Evolutionary conservation across 2,888 invertebrate species (phyloP).

Genomic region (Polymixis lichenea): DNA sequence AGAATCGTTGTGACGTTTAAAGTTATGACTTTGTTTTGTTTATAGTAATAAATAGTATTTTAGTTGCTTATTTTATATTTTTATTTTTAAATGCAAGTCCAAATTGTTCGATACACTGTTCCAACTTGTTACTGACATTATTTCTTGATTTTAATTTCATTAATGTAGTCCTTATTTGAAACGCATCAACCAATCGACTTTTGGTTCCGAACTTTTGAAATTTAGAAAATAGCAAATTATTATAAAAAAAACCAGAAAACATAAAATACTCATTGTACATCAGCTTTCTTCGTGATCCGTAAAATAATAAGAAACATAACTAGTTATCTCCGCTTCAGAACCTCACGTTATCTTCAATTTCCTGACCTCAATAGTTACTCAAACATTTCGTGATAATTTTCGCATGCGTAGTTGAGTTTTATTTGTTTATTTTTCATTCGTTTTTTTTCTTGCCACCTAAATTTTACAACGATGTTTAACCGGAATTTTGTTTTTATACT

Average conservation of each 20-base stretch:
- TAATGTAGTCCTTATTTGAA: neutral
- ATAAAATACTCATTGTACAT: slow-evolving; percentile 1
- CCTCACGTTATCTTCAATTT: slow-evolving; percentile 38
- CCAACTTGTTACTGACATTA: neutral
- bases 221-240: neutral
- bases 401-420: slow-evolving; percentile 49
- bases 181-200: neutral
- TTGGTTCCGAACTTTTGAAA: neutral
- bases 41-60: neutral
- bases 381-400: slow-evolving; percentile 49
- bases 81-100: neutral
- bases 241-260: neutral
- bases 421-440: slow-evolving; percentile 26
- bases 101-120: neutral
- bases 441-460: neutral
- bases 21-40: slow-evolving; percentile 21
- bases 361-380: slow-evolving; percentile 58
- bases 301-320: slow-evolving; percentile 24
- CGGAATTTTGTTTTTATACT: neutral
- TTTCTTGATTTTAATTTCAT: neutral
- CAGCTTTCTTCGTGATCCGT: slow-evolving; percentile 36
- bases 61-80: slow-evolving; percentile 3
- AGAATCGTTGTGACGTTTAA: slow-evolving; percentile 21
- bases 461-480: neutral
- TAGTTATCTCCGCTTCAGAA: slow-evolving; percentile 52